Evolutionary conservation across 2,888 invertebrate species (phyloP).

Genomic region (Automeris io): DNA sequence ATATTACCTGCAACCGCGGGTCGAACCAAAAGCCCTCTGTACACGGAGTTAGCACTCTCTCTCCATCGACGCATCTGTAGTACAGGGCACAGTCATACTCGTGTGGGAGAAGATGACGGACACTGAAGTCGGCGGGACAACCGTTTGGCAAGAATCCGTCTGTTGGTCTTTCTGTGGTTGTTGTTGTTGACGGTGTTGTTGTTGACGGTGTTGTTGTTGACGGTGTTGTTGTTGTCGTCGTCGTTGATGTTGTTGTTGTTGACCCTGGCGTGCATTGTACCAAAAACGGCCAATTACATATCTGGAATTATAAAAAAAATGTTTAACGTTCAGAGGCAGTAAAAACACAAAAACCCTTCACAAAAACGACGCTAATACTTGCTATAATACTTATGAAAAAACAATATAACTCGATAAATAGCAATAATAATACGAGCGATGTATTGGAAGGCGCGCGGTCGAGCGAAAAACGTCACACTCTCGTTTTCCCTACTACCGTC

Average conservation of each 20-base stretch:
- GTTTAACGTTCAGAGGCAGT: too few species aligned
- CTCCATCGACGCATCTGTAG: slow-evolving; percentile 41
- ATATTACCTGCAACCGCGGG: slow-evolving; percentile 33
- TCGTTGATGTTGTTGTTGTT: slow-evolving; percentile 2
- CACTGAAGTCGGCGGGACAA: slow-evolving; percentile 19
- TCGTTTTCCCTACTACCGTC: too few species aligned
- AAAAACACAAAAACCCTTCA: too few species aligned
- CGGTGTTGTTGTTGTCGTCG: slow-evolving; percentile 9
- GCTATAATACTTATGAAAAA: too few species aligned
- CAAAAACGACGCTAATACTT: too few species aligned
- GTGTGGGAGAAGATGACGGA: slow-evolving; percentile 34
- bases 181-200: slow-evolving; percentile 4
- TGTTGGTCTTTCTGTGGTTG: neutral
- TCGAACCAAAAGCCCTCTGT: slow-evolving; percentile 35
- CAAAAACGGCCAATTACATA: slow-evolving; percentile 12
- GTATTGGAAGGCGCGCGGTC: too few species aligned
- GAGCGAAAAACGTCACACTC: too few species aligned
- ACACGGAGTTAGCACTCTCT: slow-evolving; percentile 28
- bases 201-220: slow-evolving; percentile 8
- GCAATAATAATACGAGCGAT: too few species aligned
- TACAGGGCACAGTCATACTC: slow-evolving; percentile 38
- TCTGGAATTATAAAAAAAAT: slow-evolving; percentile 12
- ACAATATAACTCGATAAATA: too few species aligned
- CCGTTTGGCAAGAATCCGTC: slow-evolving; percentile 15
- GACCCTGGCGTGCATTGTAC: slow-evolving; percentile 5